Conservation (phyloP, 2,888 invertebrate genomes). For the Philhelius pedissequus region DNA sequence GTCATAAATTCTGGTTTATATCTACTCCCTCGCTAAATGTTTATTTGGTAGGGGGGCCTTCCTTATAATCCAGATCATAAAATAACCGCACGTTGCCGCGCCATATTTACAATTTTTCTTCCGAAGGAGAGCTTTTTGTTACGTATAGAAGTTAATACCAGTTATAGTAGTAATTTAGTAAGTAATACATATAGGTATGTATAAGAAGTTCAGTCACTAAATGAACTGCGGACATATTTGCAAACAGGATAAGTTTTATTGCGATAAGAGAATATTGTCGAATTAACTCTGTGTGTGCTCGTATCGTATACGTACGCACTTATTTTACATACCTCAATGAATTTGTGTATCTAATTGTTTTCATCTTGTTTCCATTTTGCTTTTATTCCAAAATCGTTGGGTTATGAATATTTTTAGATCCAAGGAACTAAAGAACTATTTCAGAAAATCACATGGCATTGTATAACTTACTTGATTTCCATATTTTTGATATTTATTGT, state of each 20-base stretch:
- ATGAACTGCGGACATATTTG: conserved; percentile 10
- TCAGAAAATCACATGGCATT: too few relatives aligned
- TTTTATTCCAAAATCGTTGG: too few relatives aligned
- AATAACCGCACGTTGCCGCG: conserved; percentile 8
- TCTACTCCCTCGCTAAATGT: background rate
- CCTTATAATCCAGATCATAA: conserved; percentile 7
- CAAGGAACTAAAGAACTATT: too few relatives aligned
- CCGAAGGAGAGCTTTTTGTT: background rate
- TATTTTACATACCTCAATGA: background rate
- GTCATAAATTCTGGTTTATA: conserved; percentile 3
- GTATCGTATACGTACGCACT: too few relatives aligned
- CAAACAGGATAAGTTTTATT: conserved; percentile 6
- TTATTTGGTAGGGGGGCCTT: background rate
- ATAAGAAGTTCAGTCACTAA: background rate
- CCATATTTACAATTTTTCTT: background rate
- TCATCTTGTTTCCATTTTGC: background rate
- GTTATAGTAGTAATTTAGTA: background rate
- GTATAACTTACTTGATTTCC: too few relatives aligned
- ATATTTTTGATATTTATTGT: too few relatives aligned
- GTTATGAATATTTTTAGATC: too few relatives aligned
- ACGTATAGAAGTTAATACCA: background rate
- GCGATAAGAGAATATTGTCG: background rate
- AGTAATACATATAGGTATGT: background rate
- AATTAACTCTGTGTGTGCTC: background rate
- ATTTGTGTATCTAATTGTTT: background rate